phyloP scores from a whole-genome alignment of 1,140 invertebrate species.

The Vanessa tameamea region DNA sequence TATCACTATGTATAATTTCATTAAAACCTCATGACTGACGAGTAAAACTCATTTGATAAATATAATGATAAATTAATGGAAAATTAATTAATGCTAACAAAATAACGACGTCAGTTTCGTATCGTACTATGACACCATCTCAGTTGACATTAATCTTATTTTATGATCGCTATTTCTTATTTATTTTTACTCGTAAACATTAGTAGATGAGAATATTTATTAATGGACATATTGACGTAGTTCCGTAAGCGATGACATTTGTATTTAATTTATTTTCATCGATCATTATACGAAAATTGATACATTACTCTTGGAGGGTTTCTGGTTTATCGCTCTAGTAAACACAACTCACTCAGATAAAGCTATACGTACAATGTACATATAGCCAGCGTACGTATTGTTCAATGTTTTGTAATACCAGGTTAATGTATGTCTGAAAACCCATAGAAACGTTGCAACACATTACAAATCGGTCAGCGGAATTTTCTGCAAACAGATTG shows the following conservation, averaged over 20 bases:
- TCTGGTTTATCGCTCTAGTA: slow-evolving; percentile 16
- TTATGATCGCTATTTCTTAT: background rate
- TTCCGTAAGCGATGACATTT: background rate
- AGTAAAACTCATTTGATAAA: too few species aligned
- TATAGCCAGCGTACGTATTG: background rate
- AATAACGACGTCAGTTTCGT: background rate
- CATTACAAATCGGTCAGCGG: background rate
- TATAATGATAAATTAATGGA: too few species aligned
- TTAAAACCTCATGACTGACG: too few species aligned
- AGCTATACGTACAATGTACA: too few species aligned
- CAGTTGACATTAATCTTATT: background rate
- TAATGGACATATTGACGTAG: background rate
- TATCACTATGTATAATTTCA: too few species aligned
- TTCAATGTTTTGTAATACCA: slow-evolving; percentile 17
- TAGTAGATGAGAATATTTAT: background rate
- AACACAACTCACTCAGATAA: background rate
- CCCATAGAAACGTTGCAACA: slow-evolving; percentile 23
- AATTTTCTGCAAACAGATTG: background rate
- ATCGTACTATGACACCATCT: background rate
- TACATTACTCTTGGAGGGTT: slow-evolving; percentile 20
- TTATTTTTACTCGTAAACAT: background rate
- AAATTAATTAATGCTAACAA: background rate
- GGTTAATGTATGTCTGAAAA: slow-evolving; percentile 17
- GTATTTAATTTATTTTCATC: background rate
- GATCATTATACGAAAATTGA: slow-evolving; percentile 17